Evolutionary conservation across 2,888 invertebrate species (phyloP), one percentile per base, ranked within the genome.

Genomic region (Sabatieria punctata): DNA sequence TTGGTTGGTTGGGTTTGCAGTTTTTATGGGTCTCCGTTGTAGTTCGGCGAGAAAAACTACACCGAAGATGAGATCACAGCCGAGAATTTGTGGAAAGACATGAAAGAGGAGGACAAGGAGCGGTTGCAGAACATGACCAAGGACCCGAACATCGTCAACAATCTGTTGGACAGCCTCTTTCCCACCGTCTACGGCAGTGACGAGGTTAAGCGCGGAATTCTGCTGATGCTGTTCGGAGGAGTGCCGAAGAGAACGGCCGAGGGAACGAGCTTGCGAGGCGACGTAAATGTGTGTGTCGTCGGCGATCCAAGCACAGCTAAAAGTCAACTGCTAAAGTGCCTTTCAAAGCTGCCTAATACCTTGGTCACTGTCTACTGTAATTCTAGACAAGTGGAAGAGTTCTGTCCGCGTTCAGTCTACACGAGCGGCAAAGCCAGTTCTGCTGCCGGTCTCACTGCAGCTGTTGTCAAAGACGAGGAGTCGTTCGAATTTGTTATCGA

Each of bases 241-340:
- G 93, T 99, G 1, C 79, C 83, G 0, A 99, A 99, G 71, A 82
- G 78, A 22, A 93, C 95, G 0, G 71, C 77, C 27, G 93, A 95
- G 72, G 77, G 80, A 39, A 95, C 91, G 0, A 79, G 84, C 0
- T 75, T 97, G 2, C 75, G 97, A 57, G 97, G 97, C 6, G 95
- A 99, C 62, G 78, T 99, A 45, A 97, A 97, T 67, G 82, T 93
- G 50, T 95, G 93, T 63, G 80, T 97, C 54, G 95, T 99, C 1
- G 97, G 97, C 2, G 97, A 97, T 72, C 97, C 97, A 0, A 89
- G 89, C 65, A 95, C 95, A 0, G 95, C 95, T 24, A 97, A 99
- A 68, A 91, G 91, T 0, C 95, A 97, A 66, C 76, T 99, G 54
- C 72, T 97, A 38, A 91, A 93, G 71, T 89, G 83, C 72, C 4